phyloP scores from a whole-genome alignment of 2,888 invertebrate genomes.

The Prosapia bicincta region DNA sequence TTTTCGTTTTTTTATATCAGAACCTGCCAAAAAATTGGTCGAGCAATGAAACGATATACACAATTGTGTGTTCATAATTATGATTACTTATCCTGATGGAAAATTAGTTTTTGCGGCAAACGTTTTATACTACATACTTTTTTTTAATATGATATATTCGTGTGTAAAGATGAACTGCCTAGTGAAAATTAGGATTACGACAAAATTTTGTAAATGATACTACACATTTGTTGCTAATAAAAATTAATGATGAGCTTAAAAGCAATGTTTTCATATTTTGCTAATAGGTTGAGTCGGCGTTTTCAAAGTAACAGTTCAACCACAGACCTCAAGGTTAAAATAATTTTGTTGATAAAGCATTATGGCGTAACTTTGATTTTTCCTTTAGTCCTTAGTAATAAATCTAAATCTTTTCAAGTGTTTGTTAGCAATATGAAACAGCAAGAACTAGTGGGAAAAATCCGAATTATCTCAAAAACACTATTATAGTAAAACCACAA shows the following conservation, averaged over 20 bases:
- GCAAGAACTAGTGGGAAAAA: neutral
- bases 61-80: neutral
- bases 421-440: neutral
- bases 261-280: too few species aligned
- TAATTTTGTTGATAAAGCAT: neutral
- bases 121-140: too few species aligned
- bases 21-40: conserved; percentile 5
- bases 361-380: neutral
- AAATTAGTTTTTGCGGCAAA: neutral
- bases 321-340: neutral
- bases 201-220: too few species aligned
- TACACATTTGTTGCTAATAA: too few species aligned
- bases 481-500: too few species aligned
- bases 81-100: neutral
- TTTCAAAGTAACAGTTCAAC: neutral
- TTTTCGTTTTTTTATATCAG: neutral
- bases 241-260: too few species aligned
- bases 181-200: too few species aligned
- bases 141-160: neutral
- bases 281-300: neutral
- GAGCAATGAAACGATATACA: neutral
- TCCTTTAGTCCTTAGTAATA: neutral
- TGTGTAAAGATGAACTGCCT: too few species aligned
- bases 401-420: neutral
- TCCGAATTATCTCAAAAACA: neutral